Conservation (phyloP, 2,113 vertebrate species). For the Fregetta grallaria region DNA sequence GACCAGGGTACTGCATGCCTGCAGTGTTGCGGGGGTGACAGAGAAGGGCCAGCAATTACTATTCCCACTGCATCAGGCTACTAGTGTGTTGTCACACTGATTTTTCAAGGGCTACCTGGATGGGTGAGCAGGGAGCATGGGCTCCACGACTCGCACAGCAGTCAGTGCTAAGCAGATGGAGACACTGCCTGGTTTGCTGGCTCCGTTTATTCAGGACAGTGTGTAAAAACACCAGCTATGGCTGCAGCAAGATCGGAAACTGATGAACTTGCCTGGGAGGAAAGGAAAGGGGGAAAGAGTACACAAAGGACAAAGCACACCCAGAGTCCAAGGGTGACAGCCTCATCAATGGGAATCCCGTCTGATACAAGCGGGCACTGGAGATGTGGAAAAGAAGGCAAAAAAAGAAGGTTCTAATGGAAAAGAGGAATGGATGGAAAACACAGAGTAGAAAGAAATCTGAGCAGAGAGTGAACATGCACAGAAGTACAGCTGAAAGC, state of each 20-base stretch:
- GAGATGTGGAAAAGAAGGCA: neutral
- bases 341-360: neutral
- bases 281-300: neutral
- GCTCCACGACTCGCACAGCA: neutral
- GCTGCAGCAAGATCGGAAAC: neutral
- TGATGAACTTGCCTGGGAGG: neutral
- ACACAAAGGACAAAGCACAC: neutral
- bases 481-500: slow-evolving; percentile 20
- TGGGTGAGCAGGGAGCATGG: neutral
- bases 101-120: neutral
- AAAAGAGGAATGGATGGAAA: neutral
- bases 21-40: too few relatives aligned
- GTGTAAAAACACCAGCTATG: neutral
- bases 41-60: neutral
- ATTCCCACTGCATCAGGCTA: neutral
- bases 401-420: neutral
- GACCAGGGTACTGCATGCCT: neutral
- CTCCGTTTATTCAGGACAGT: neutral
- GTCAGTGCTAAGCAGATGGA: neutral
- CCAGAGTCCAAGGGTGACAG: neutral
- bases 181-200: neutral
- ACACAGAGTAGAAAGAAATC: neutral
- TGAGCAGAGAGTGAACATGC: neutral
- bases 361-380: neutral
- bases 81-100: neutral